phyloP scores from a whole-genome alignment of 2,888 invertebrate genomes.

The Peribatodes rhomboidaria region DNA sequence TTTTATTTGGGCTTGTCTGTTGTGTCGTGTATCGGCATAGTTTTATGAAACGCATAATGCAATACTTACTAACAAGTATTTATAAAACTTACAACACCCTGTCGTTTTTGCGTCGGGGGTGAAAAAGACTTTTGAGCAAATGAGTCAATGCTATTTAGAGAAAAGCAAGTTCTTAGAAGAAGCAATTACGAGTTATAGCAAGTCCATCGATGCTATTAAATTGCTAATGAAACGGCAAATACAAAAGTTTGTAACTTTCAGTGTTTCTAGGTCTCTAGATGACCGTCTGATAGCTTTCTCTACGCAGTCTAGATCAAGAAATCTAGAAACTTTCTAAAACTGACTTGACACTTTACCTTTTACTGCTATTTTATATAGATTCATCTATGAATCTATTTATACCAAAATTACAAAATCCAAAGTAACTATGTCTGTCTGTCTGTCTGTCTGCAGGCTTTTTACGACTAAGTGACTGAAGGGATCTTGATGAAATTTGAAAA shows the following conservation, averaged over 20 bases:
- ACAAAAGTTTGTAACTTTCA: conserved; percentile 10
- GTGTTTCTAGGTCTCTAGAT: conserved; percentile 16
- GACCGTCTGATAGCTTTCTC: conserved; percentile 28
- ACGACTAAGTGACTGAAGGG: too few species aligned
- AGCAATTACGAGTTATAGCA: neutral
- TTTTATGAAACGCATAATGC: too few species aligned
- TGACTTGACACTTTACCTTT: conserved; percentile 23
- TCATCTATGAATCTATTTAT: too few species aligned
- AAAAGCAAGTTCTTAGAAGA: neutral
- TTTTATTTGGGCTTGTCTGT: conserved; percentile 15
- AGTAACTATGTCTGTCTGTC: too few species aligned
- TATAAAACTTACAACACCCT: too few species aligned
- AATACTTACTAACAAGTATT: too few species aligned
- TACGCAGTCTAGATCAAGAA: conserved; percentile 19
- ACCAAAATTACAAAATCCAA: too few species aligned
- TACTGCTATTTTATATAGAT: too few species aligned
- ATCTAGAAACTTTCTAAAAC: conserved; percentile 31
- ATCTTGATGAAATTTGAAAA: too few species aligned
- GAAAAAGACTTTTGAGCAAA: neutral
- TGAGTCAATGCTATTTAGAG: neutral
- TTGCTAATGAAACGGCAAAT: neutral
- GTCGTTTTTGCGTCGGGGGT: too few species aligned
- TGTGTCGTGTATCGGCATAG: neutral
- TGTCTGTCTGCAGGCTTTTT: too few species aligned
- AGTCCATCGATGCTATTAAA: neutral